These are phyloP conservation scores for Gallinago jamesoni DNA, from an alignment of 2,113 vertebrate genomes.

Conservation along the genomic window DNA sequence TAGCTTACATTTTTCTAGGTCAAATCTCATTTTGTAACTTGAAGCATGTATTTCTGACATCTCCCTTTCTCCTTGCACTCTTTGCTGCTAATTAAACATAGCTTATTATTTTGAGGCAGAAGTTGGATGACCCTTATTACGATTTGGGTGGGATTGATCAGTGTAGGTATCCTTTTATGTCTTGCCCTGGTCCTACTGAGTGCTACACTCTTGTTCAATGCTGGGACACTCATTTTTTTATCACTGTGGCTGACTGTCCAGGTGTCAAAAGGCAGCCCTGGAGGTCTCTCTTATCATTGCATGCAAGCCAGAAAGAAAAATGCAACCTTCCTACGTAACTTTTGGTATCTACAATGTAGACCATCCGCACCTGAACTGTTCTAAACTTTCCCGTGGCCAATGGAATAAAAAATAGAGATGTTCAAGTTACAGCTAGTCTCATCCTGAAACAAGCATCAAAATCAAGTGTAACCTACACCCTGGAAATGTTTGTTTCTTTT, in stretches of 20 bases:
- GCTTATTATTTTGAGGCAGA: neutral
- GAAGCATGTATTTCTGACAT: neutral
- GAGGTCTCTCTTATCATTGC: neutral
- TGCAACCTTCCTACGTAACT: neutral
- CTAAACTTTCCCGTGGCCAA: neutral
- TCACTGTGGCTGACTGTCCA: neutral
- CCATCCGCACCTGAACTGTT: neutral
- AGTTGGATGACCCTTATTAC: neutral
- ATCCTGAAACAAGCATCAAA: neutral
- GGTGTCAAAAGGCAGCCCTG: neutral
- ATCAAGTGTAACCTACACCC: neutral
- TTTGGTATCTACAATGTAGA: neutral
- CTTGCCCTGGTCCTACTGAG: neutral
- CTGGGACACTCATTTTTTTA: neutral
- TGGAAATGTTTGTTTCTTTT: neutral
- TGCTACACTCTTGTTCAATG: neutral
- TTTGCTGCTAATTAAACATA: neutral
- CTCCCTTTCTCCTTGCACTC: neutral
- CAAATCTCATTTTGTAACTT: conserved; percentile 11
- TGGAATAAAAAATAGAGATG: neutral
- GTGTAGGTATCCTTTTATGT: neutral
- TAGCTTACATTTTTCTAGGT: conserved; percentile 34
- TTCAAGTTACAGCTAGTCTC: neutral
- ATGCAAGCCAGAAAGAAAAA: neutral
- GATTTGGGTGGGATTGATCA: neutral